Percentiles rank a stretch among this genome's conserved stretches.
These are phyloP conservation scores for Onthophagus taurus DNA, from an alignment of 1,140 invertebrate species.

Conservation along the genomic window DNA sequence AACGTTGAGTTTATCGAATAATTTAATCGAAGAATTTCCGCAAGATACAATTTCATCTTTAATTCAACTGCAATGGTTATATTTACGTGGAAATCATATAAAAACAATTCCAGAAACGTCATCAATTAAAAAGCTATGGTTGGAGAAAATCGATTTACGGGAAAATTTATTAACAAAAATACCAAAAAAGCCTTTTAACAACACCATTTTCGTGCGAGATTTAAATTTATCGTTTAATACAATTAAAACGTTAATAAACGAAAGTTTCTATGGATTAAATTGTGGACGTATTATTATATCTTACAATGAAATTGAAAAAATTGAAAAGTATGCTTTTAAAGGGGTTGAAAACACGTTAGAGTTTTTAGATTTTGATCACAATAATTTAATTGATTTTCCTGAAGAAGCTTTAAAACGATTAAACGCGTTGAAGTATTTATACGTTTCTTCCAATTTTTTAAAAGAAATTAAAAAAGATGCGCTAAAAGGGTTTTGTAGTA, in stretches of 20 bases:
- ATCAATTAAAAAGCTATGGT: conserved; percentile 48
- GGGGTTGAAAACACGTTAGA: conserved; percentile 64
- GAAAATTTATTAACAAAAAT: conserved; percentile 64
- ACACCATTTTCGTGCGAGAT: conserved; percentile 62
- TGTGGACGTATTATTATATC: conserved; percentile 68
- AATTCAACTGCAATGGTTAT: conserved; percentile 61
- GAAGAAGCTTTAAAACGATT: conserved; percentile 54
- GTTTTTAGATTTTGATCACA: conserved; percentile 75
- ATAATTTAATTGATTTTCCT: conserved; percentile 59
- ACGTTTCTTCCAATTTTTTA: conserved; percentile 73
- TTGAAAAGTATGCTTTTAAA: conserved; percentile 60
- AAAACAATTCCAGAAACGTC: conserved; percentile 52
- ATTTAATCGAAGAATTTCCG: conserved; percentile 61
- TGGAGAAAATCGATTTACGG: conserved; percentile 77
- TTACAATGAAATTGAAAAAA: conserved; percentile 58
- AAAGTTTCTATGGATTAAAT: conserved; percentile 57
- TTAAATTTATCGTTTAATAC: conserved; percentile 73
- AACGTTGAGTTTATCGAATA: conserved; percentile 65
- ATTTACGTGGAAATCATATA: conserved; percentile 70
- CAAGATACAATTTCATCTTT: conserved; percentile 50
- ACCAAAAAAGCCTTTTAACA: conserved; percentile 52
- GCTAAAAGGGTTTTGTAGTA: conserved; percentile 46
- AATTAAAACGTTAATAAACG: conserved; percentile 50
- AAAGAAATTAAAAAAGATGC: conserved; percentile 44
- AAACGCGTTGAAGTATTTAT: conserved; percentile 64